Conservation (phyloP, 2,888 invertebrate genomes). For the Encarsia formosa region DNA sequence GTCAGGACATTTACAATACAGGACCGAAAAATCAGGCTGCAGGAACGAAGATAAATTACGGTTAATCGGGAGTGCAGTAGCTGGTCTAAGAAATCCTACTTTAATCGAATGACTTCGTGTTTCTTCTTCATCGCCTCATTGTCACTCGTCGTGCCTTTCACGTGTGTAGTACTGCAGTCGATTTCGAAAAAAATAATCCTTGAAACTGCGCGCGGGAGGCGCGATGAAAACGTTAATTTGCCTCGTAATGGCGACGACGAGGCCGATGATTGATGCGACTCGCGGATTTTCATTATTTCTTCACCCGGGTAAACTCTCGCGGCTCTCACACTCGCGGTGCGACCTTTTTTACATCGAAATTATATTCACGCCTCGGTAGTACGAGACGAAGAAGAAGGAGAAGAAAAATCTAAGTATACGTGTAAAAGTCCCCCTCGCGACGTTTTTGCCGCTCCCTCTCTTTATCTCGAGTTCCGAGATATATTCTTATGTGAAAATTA, state of each 20-base stretch:
- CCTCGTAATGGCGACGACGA: slow-evolving; percentile 16
- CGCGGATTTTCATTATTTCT: not conserved
- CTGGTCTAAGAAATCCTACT: slow-evolving; percentile 11
- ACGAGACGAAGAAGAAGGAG: not conserved
- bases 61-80: not conserved
- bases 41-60: slow-evolving; percentile 23
- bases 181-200: slow-evolving; percentile 14
- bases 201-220: slow-evolving; percentile 1
- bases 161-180: not conserved
- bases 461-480: not conserved
- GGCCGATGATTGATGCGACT: slow-evolving; percentile 22
- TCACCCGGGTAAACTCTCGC: too few relatives aligned
- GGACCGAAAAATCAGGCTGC: slow-evolving; percentile 9
- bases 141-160: slow-evolving; percentile 18
- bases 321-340: too few relatives aligned
- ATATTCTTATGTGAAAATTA: slow-evolving; percentile 14
- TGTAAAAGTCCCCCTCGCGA: not conserved
- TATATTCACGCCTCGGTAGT: too few relatives aligned
- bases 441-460: slow-evolving; percentile 8
- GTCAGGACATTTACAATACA: not conserved
- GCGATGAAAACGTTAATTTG: slow-evolving; percentile 25
- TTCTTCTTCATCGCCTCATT: slow-evolving; percentile 18
- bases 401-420: not conserved
- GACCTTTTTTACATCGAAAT: too few relatives aligned
- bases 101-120: slow-evolving; percentile 26